phyloP scores from a whole-genome alignment of 2,113 vertebrate species.

The Ctenomys sociabilis region DNA sequence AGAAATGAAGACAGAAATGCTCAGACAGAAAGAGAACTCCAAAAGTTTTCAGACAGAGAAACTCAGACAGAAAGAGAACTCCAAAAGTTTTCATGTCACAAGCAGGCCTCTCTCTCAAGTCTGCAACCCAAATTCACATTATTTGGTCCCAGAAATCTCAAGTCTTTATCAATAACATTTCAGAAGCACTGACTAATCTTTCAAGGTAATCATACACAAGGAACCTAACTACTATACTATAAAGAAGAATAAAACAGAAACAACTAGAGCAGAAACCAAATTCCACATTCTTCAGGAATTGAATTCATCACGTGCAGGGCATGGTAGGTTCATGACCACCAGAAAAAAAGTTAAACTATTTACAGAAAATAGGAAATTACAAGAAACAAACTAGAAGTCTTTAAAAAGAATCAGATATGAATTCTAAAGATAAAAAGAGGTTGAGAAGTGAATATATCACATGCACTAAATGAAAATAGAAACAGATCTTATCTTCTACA shows the following conservation, averaged over 20 bases:
- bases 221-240: not conserved
- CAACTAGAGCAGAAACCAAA: not conserved
- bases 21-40: not conserved
- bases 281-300: not conserved
- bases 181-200: not conserved
- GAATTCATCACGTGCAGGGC: not conserved
- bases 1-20: not conserved
- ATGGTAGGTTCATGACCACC: not conserved
- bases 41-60: not conserved
- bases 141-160: not conserved
- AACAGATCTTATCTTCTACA: not conserved
- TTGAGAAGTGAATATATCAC: not conserved
- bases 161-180: constrained; percentile 30
- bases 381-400: constrained; percentile 17
- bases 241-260: not conserved
- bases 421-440: constrained; percentile 27
- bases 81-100: not conserved
- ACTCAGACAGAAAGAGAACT: not conserved
- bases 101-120: not conserved
- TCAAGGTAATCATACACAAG: not conserved
- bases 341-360: not conserved
- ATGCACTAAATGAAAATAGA: not conserved
- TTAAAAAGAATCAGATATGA: constrained; percentile 17
- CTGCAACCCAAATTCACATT: not conserved
- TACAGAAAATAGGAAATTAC: not conserved